A percentile compares a stretch with the other conserved stretches of the same genome.
phyloP scores from a whole-genome alignment of 2,888 invertebrate species.

The Andrena flavipes region DNA sequence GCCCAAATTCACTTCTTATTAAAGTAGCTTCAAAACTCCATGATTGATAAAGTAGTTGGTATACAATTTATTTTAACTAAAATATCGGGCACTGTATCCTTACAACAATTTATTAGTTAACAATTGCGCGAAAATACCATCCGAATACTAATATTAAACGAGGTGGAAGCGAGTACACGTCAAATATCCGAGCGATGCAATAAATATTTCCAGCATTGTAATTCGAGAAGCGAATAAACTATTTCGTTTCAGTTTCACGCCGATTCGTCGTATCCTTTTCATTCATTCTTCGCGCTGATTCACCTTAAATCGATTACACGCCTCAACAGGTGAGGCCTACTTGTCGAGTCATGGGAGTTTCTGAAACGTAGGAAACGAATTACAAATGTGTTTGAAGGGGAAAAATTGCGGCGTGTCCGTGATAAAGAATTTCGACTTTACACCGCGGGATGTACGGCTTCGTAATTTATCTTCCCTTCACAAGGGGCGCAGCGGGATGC shows the following conservation, averaged over 20 bases:
- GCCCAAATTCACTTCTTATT: too few species aligned
- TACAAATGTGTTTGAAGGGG: constrained; percentile 7
- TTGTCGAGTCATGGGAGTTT: constrained; percentile 29
- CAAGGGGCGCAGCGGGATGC: constrained; percentile 46
- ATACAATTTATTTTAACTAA: too few species aligned
- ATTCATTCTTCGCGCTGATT: constrained; percentile 9
- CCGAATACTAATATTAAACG: too few species aligned
- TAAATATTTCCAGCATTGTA: too few species aligned
- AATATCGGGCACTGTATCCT: too few species aligned
- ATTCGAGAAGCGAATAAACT: neutral
- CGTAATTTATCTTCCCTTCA: constrained; percentile 67
- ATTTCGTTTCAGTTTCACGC: neutral
- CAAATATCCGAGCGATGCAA: too few species aligned
- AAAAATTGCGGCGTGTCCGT: constrained; percentile 28
- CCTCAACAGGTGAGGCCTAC: neutral
- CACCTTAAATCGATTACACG: constrained; percentile 7
- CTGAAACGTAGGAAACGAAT: constrained; percentile 39
- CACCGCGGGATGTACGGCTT: constrained; percentile 65
- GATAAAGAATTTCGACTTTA: constrained; percentile 65
- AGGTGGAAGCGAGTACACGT: too few species aligned
- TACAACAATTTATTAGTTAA: too few species aligned
- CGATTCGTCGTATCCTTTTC: neutral
- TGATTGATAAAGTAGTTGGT: too few species aligned
- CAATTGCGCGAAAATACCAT: too few species aligned
- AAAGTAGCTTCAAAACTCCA: too few species aligned